Base-by-base conservation (phyloP, 1,140 invertebrate genomes). In the Heliconius himera region DNA sequence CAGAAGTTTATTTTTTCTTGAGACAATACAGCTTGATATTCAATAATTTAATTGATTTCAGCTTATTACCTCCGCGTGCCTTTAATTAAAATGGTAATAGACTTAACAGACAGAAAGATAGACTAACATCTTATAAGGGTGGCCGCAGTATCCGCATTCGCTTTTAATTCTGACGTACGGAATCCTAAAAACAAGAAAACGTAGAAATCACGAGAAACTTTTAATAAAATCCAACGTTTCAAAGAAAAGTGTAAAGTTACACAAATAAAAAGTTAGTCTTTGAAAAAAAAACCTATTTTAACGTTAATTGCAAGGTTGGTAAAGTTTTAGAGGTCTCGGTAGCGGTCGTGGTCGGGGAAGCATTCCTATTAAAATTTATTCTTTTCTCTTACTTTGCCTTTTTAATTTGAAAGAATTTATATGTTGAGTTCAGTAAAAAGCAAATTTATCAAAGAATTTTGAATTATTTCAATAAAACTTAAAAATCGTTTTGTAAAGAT, bases 221-320 rank as follows among this genome's bases (percentile, higher is more conserved):
- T 22, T 66, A 22, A 22, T 29, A 41, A 20, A 60, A 75, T 66
- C 22, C 22, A 29, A 66, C 60, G 8, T 26, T 66, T 66, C 60
- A 66, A 66, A 66, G 26, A 76, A 29, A 33, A 70, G 38, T 70
- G 9, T 29, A 29, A 70, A 46, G 66, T 76, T 70, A 29, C 70
- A 76, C n/a, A 70, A 76, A 76, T 76, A 51, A 51, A 76, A 76
- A 70, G 38, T 76, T 46, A 38, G 51, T 46, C 5, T 70, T 70
- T 26, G 41, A 70, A n/a, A 70, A 71, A 49, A 70, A 49, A 49
- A 49, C n/a, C 70, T 70, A 70, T 72, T 77, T 77, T 72, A 71
- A 76, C n/a, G 5, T 77, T 72, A 77, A 77, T 77, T 77, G 70
- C 38, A 66, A 22, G 66, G n/a, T 71, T 66, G 33, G 20, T 26